Percentiles rank a stretch among this genome's conserved stretches.
Conservation (phyloP, 2,113 vertebrate species). For the Paratilapia polleni region DNA sequence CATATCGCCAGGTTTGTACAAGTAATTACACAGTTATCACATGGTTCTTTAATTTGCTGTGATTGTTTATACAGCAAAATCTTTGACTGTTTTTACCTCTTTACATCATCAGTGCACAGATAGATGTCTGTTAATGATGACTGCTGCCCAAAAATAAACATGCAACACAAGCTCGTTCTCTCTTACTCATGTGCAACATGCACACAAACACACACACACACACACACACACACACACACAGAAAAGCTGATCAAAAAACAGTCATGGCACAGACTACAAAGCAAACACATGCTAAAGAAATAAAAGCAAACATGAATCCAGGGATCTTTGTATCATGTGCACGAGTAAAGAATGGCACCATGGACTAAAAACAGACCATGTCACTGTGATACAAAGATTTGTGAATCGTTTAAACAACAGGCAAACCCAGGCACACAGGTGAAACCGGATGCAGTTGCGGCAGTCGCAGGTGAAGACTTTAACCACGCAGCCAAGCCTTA, state of each 20-base stretch:
- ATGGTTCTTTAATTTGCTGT: neutral
- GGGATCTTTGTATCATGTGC: slow-evolving; percentile 54
- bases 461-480: slow-evolving; percentile 55
- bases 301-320: slow-evolving; percentile 34
- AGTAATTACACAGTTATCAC: neutral
- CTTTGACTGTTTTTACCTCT: slow-evolving; percentile 8
- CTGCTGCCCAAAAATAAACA: slow-evolving; percentile 30
- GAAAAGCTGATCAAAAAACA: slow-evolving; percentile 7
- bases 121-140: slow-evolving; percentile 4
- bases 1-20: neutral
- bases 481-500: slow-evolving; percentile 72
- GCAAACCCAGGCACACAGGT: slow-evolving; percentile 53
- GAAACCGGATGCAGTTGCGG: slow-evolving; percentile 62
- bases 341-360: neutral
- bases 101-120: slow-evolving; percentile 20
- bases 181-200: too few relatives aligned
- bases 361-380: neutral
- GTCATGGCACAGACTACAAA: slow-evolving; percentile 2
- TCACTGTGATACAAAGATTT: slow-evolving; percentile 57
- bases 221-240: neutral
- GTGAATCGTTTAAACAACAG: slow-evolving; percentile 44
- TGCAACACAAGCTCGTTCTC: slow-evolving; percentile 12
- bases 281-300: slow-evolving; percentile 33
- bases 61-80: neutral
- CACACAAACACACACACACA: neutral